Evolutionary conservation across 2,113 vertebrate species (phyloP).

Genomic region (Tupaia chinensis): DNA sequence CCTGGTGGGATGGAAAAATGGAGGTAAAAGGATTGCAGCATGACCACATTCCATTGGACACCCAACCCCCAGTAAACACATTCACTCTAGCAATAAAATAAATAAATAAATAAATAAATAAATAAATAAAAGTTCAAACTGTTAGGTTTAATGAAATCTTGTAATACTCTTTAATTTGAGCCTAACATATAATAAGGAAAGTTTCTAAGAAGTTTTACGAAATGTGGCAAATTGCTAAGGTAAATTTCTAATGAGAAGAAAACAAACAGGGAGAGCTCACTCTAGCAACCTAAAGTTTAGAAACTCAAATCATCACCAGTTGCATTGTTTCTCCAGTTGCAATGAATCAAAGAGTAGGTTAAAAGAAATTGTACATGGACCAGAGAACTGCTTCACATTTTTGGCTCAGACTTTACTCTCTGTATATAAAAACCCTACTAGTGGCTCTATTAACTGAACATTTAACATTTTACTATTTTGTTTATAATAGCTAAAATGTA

Average conservation of each 20-base stretch:
- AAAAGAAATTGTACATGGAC: constrained; percentile 65
- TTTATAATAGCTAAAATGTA: constrained; percentile 82
- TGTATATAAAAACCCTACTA: constrained; percentile 78
- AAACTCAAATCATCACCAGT: constrained; percentile 13
- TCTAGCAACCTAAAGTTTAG: background rate
- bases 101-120: too few relatives aligned
- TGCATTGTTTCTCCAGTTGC: constrained; percentile 44
- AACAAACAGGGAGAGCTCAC: background rate
- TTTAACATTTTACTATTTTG: constrained; percentile 79
- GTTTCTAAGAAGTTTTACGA: constrained; percentile 45
- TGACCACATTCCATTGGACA: too few relatives aligned
- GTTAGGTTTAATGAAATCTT: constrained; percentile 36
- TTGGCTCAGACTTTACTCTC: constrained; percentile 63
- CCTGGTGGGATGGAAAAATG: too few relatives aligned
- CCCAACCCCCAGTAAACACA: too few relatives aligned
- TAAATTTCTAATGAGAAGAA: background rate
- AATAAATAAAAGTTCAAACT: background rate
- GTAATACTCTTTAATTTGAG: constrained; percentile 8
- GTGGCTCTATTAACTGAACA: constrained; percentile 70
- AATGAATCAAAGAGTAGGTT: constrained; percentile 69
- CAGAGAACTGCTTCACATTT: constrained; percentile 62
- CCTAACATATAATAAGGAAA: constrained; percentile 26
- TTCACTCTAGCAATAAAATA: too few relatives aligned
- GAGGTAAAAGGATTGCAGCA: too few relatives aligned
- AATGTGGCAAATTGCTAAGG: background rate